A percentile compares a stretch with the other conserved stretches of the same genome.
These are phyloP conservation scores for Sepiola atlantica DNA, from an alignment of 2,888 invertebrate species.

Conservation along the genomic window DNA sequence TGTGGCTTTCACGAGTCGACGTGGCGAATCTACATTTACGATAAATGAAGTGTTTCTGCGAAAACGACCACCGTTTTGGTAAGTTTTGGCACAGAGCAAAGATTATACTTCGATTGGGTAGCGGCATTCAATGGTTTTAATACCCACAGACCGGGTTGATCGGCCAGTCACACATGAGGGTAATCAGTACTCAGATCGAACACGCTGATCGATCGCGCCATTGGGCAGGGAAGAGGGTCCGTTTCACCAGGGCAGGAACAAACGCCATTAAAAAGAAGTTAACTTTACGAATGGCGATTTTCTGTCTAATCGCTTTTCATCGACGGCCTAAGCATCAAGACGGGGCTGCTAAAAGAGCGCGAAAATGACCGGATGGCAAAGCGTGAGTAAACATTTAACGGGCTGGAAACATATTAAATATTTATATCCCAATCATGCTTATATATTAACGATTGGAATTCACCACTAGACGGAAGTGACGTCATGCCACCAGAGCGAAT, in stretches of 20 bases:
- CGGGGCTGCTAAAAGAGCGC: not conserved
- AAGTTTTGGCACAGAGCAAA: not conserved
- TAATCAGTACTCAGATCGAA: not conserved
- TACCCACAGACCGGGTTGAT: not conserved
- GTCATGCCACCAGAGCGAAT: too few species aligned
- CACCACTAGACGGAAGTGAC: too few species aligned
- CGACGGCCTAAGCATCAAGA: not conserved
- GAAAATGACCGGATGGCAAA: not conserved
- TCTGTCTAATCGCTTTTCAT: conserved; percentile 10
- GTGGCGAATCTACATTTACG: too few species aligned
- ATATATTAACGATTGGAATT: too few species aligned
- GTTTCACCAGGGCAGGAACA: not conserved
- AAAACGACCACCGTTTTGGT: not conserved
- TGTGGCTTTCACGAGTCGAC: too few species aligned
- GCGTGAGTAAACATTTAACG: too few species aligned
- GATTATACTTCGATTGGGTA: not conserved
- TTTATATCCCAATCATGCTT: too few species aligned
- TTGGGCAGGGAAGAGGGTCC: too few species aligned
- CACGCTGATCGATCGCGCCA: not conserved
- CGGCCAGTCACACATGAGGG: not conserved
- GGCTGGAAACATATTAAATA: too few species aligned
- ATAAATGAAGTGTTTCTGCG: too few species aligned
- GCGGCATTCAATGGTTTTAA: not conserved
- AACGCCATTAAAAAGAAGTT: not conserved
- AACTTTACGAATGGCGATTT: not conserved